Conservation (phyloP, 2,888 invertebrate species). For the Drosophila algonquin region DNA sequence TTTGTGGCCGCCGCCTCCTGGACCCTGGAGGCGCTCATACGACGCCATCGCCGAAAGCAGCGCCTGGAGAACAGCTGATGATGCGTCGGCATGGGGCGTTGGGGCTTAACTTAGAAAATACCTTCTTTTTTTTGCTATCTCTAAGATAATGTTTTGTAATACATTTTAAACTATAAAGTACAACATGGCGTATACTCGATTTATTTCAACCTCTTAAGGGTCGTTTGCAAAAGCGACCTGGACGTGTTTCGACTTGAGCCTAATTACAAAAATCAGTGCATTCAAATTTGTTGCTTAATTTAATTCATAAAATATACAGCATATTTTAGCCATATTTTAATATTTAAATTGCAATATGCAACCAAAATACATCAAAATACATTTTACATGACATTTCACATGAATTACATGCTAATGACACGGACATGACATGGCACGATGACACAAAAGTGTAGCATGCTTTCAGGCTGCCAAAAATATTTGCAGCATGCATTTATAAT, state of each 20-base stretch:
- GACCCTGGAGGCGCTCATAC: constrained; percentile 85
- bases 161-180: background rate
- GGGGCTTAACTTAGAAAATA: background rate
- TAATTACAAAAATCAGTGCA: no score
- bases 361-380: background rate
- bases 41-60: constrained; percentile 54
- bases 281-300: no score
- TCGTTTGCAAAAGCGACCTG: no score
- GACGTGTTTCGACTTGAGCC: no score
- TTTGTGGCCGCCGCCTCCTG: constrained; percentile 87
- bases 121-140: constrained; percentile 25
- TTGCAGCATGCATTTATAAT: no score
- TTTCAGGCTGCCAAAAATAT: background rate
- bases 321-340: no score
- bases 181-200: background rate
- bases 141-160: constrained; percentile 14
- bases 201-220: no score
- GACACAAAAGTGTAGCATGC: background rate
- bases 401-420: background rate
- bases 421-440: background rate
- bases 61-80: constrained; percentile 13
- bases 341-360: no score
- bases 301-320: no score
- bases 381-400: background rate
- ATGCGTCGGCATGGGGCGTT: background rate